phyloP scores from a whole-genome alignment of 2,797 vertebrate species.

The Coilia nasus region DNA sequence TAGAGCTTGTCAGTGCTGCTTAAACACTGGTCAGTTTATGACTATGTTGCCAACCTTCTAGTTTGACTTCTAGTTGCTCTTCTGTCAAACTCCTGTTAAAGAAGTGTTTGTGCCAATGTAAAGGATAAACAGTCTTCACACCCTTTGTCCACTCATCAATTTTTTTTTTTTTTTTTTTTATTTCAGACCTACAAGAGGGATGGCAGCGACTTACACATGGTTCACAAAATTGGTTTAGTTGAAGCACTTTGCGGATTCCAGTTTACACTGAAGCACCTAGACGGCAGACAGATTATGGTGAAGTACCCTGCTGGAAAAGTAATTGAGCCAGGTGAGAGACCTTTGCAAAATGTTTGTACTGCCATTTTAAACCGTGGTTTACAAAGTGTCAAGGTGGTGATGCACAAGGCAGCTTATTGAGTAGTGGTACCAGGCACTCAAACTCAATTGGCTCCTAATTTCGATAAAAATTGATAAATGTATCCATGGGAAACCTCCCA shows the following conservation, averaged over 20 bases:
- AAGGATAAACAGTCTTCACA: no score
- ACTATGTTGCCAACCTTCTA: not conserved
- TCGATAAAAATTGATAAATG: no score
- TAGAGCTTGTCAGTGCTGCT: not conserved
- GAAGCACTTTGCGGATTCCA: slow-evolving; percentile 98
- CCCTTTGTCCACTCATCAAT: not conserved
- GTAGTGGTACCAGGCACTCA: no score
- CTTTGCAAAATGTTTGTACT: not conserved
- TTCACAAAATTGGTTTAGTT: slow-evolving; percentile 93
- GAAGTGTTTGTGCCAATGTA: no score
- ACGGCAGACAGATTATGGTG: slow-evolving; percentile 93
- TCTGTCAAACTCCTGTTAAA: not conserved
- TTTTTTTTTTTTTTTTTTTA: slow-evolving; percentile 2
- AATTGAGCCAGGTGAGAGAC: slow-evolving; percentile 91
- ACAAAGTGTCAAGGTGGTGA: no score
- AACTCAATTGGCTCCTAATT: no score
- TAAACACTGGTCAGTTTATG: not conserved
- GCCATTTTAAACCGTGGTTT: not conserved
- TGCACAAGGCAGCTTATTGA: no score
- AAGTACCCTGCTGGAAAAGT: slow-evolving; percentile 97
- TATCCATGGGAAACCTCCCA: no score
- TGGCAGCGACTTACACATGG: slow-evolving; percentile 92
- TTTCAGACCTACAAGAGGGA: slow-evolving; percentile 89
- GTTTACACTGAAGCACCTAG: slow-evolving; percentile 96
- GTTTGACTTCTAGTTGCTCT: not conserved